phyloP scores from a whole-genome alignment of 1,140 invertebrate genomes.

The Atta colombica region DNA sequence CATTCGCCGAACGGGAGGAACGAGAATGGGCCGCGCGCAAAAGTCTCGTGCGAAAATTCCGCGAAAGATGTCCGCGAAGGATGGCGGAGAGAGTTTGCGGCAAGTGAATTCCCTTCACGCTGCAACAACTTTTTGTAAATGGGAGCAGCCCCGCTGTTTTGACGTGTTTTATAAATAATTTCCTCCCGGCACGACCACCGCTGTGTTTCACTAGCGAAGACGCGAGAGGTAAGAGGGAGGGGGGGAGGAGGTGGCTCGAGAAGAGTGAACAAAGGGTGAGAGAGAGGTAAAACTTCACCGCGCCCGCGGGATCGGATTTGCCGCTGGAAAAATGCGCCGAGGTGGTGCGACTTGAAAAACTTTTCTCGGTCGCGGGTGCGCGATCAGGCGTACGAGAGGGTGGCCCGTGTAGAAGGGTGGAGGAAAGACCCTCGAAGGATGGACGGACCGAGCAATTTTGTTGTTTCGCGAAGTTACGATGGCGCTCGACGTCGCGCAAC shows the following conservation, averaged over 20 bases:
- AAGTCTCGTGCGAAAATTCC: constrained; percentile 63
- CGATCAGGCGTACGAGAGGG: not conserved
- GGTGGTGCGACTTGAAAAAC: constrained; percentile 64
- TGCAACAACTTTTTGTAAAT: constrained; percentile 49
- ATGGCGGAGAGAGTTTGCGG: constrained; percentile 20
- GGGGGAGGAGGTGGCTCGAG: not conserved
- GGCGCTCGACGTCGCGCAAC: constrained; percentile 39
- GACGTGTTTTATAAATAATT: constrained; percentile 68
- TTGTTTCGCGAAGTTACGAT: constrained; percentile 71
- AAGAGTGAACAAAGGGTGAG: not conserved
- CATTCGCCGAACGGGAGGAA: constrained; percentile 56
- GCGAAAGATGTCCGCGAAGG: constrained; percentile 32
- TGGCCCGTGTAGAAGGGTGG: not conserved
- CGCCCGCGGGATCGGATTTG: constrained; percentile 65
- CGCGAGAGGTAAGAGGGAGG: not conserved
- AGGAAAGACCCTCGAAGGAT: not conserved
- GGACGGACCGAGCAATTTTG: constrained; percentile 55
- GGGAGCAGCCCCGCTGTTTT: constrained; percentile 28
- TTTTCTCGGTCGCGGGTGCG: constrained; percentile 54
- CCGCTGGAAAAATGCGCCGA: constrained; percentile 55
- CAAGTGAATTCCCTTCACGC: constrained; percentile 50
- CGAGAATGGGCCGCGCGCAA: constrained; percentile 5
- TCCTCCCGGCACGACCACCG: not conserved
- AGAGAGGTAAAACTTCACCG: constrained; percentile 51
- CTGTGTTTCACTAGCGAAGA: constrained; percentile 23